A percentile compares a stretch with the other conserved stretches of the same genome.
Evolutionary conservation across 2,797 vertebrate genomes (phyloP).

Genomic region (Tympanoctomys barrerae): DNA sequence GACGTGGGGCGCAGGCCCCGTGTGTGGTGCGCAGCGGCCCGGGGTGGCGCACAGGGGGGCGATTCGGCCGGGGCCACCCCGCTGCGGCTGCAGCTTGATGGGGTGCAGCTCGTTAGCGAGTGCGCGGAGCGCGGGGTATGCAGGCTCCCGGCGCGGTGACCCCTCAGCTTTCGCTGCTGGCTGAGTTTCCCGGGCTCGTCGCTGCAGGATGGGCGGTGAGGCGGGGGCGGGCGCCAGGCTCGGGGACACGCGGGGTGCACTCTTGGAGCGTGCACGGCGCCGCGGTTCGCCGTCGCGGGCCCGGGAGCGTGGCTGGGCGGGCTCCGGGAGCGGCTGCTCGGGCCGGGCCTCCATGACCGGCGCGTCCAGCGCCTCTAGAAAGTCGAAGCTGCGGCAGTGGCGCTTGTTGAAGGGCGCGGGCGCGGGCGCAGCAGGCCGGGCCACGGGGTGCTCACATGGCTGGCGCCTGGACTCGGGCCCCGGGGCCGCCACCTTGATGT

Average conservation of each 20-base stretch:
- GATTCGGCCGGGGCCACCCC: constrained; percentile 92
- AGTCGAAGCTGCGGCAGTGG: constrained; percentile 98
- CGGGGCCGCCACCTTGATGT: constrained; percentile 92
- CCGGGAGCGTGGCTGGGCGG: constrained; percentile 89
- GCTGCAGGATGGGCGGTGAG: constrained; percentile 85
- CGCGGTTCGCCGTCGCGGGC: constrained; percentile 90
- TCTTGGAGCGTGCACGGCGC: constrained; percentile 94
- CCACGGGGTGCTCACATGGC: constrained; percentile 94
- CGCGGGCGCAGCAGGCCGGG: constrained; percentile 92
- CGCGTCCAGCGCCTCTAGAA: constrained; percentile 96
- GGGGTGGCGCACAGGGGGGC: constrained; percentile 93
- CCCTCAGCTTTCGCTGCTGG: constrained; percentile 88
- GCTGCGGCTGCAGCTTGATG: constrained; percentile 96
- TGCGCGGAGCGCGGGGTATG: constrained; percentile 89
- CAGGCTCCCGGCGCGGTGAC: constrained; percentile 90
- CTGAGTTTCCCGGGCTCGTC: constrained; percentile 89
- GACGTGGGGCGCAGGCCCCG: constrained; percentile 93
- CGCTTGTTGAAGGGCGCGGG: constrained; percentile 96
- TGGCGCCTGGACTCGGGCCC: constrained; percentile 87
- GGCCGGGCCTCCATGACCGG: constrained; percentile 88
- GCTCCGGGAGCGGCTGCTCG: constrained; percentile 81
- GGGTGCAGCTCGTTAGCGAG: constrained; percentile 98
- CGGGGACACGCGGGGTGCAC: constrained; percentile 92
- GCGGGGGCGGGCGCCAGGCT: constrained; percentile 90
- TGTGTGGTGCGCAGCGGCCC: constrained; percentile 89